These are phyloP conservation scores for Danio kyathit DNA, from an alignment of 2,797 vertebrate species.

Conservation along the genomic window DNA sequence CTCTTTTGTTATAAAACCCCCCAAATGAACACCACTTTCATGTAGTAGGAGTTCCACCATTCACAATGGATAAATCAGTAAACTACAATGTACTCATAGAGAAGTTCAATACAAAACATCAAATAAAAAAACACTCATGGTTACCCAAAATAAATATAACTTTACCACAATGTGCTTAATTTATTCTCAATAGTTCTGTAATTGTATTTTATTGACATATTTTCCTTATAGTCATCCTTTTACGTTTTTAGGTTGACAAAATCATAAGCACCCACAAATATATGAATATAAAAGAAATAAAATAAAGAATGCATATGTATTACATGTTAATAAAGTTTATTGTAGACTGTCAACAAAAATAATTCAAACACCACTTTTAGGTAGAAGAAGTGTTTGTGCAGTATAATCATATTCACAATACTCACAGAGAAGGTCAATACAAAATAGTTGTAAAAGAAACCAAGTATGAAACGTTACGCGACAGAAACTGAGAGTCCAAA, in stretches of 20 bases:
- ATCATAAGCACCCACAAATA: not conserved
- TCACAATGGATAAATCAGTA: too few species aligned
- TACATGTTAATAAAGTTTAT: conserved; percentile 15
- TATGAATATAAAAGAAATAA: not conserved
- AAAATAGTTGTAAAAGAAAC: not conserved
- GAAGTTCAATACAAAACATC: too few species aligned
- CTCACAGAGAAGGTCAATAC: not conserved
- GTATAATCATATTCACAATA: not conserved
- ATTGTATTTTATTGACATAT: too few species aligned
- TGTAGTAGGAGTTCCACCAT: not conserved
- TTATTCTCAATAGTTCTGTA: too few species aligned
- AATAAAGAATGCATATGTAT: not conserved
- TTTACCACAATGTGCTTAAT: too few species aligned
- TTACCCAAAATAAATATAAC: too few species aligned
- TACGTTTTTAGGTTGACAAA: not conserved
- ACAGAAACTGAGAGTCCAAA: not conserved
- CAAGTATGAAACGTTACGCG: not conserved
- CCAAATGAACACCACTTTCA: not conserved
- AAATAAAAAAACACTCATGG: too few species aligned
- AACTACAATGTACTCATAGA: too few species aligned
- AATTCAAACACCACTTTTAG: not conserved
- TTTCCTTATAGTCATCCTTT: too few species aligned
- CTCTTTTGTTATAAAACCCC: too few species aligned
- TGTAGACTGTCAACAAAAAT: conserved; percentile 15
- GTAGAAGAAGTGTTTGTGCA: not conserved